Percentiles rank a stretch among this genome's conserved stretches.
phyloP scores from a whole-genome alignment of 2,888 invertebrate genomes.

The Beris chalybata region DNA sequence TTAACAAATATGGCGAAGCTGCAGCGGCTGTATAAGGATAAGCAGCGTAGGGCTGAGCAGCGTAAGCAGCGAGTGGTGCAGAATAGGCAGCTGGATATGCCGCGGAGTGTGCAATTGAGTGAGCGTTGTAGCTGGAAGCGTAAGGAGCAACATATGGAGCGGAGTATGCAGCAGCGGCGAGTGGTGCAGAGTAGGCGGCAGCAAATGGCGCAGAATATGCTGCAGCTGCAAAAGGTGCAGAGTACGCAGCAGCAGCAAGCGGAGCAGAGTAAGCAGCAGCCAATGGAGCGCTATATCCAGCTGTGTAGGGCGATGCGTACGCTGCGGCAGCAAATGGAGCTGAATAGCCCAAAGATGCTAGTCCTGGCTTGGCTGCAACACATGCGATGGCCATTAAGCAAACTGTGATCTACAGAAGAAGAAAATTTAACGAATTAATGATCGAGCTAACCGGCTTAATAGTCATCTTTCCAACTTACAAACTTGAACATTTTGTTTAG shows the following conservation, averaged over 20 bases:
- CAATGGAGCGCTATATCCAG: conserved; percentile 59
- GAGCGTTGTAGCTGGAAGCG: conserved; percentile 25
- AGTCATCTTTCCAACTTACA: conserved; percentile 9
- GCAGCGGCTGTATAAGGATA: conserved; percentile 46
- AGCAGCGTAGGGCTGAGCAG: conserved; percentile 43
- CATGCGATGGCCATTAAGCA: conserved; percentile 42
- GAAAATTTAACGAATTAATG: neutral
- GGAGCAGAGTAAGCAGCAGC: conserved; percentile 41
- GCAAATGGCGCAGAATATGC: neutral
- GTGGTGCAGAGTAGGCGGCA: conserved; percentile 51
- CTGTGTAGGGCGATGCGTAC: conserved; percentile 33
- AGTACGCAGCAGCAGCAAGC: conserved; percentile 36
- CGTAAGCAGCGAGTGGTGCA: conserved; percentile 21
- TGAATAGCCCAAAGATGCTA: conserved; percentile 56
- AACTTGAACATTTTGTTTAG: conserved; percentile 27
- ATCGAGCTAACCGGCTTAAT: neutral
- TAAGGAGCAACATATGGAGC: conserved; percentile 41
- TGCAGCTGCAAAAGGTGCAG: conserved; percentile 38
- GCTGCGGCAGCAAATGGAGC: conserved; percentile 51
- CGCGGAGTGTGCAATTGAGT: conserved; percentile 45
- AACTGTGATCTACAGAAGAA: conserved; percentile 15
- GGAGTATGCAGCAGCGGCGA: conserved; percentile 42
- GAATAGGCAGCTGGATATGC: conserved; percentile 48
- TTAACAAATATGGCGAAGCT: conserved; percentile 56
- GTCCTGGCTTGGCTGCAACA: conserved; percentile 42